Percentiles rank a stretch among this genome's conserved stretches.
Evolutionary conservation across 2,113 vertebrate genomes (phyloP).

Genomic region (Syngnathoides biaculeatus): DNA sequence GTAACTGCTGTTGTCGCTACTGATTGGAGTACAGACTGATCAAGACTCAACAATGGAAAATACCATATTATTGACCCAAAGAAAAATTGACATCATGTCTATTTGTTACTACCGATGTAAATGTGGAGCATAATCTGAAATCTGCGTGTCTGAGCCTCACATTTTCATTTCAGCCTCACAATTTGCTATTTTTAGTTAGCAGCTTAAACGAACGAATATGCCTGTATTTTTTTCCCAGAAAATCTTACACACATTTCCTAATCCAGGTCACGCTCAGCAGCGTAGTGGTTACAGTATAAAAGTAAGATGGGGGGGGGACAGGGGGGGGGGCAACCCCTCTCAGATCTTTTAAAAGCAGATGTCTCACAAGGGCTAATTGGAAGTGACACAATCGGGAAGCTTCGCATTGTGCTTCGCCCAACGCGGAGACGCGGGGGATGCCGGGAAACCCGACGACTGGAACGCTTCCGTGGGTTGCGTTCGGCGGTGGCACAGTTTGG

Average conservation of each 20-base stretch:
- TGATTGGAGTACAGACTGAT: too few relatives aligned
- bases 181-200: slow-evolving; percentile 53
- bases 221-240: slow-evolving; percentile 30
- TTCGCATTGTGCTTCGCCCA: slow-evolving; percentile 43
- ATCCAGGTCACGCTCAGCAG: slow-evolving; percentile 35
- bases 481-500: background rate
- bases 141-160: slow-evolving; percentile 43
- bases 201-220: slow-evolving; percentile 37
- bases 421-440: slow-evolving; percentile 14
- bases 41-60: too few relatives aligned
- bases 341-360: slow-evolving; percentile 48
- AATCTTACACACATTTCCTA: slow-evolving; percentile 31
- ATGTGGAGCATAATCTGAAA: too few relatives aligned
- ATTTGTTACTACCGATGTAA: too few relatives aligned
- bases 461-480: background rate
- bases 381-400: slow-evolving; percentile 53
- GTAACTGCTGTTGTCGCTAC: too few relatives aligned
- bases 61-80: too few relatives aligned
- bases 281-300: slow-evolving; percentile 24
- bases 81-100: too few relatives aligned
- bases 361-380: slow-evolving; percentile 60
- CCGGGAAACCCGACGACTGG: background rate
- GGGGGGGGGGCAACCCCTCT: background rate
- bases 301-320: background rate
- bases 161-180: slow-evolving; percentile 31